These are phyloP conservation scores for Drosophila meridionalis DNA, from an alignment of 2,888 invertebrate genomes.

Conservation along the genomic window DNA sequence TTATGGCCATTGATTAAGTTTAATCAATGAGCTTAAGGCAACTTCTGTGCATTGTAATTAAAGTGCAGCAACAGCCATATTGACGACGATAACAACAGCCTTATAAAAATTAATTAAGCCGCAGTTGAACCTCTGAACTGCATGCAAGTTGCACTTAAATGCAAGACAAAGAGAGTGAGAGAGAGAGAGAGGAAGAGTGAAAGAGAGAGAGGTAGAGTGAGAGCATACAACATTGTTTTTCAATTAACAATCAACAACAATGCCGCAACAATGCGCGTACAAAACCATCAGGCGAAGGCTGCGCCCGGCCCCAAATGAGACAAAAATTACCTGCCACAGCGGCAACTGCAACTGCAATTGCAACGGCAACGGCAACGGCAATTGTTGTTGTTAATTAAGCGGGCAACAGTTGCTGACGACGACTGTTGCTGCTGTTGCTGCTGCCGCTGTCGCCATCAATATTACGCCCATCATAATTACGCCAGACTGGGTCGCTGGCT, in stretches of 20 bases:
- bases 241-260: constrained; percentile 81
- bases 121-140: constrained; percentile 42
- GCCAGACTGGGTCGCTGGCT: constrained; percentile 32
- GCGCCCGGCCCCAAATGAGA: constrained; percentile 68
- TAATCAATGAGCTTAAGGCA: constrained; percentile 80
- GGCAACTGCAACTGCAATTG: constrained; percentile 36
- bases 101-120: constrained; percentile 80
- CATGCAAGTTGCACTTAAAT: constrained; percentile 48
- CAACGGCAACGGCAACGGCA: constrained; percentile 38
- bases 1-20: constrained; percentile 79
- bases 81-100: constrained; percentile 67
- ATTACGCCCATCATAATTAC: constrained; percentile 65
- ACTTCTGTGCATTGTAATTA: constrained; percentile 78
- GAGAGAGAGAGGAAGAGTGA: constrained; percentile 27
- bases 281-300: constrained; percentile 59
- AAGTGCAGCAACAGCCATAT: constrained; percentile 62
- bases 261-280: constrained; percentile 73
- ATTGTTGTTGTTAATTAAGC: constrained; percentile 76
- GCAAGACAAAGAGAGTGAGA: constrained; percentile 41
- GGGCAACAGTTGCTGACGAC: constrained; percentile 49
- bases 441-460: constrained; percentile 16
- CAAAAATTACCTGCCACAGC: constrained; percentile 71
- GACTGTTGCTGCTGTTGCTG: constrained; percentile 17
- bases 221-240: constrained; percentile 80
- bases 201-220: neutral